phyloP scores from a whole-genome alignment of 2,113 vertebrate genomes.

The Passerina amoena region DNA sequence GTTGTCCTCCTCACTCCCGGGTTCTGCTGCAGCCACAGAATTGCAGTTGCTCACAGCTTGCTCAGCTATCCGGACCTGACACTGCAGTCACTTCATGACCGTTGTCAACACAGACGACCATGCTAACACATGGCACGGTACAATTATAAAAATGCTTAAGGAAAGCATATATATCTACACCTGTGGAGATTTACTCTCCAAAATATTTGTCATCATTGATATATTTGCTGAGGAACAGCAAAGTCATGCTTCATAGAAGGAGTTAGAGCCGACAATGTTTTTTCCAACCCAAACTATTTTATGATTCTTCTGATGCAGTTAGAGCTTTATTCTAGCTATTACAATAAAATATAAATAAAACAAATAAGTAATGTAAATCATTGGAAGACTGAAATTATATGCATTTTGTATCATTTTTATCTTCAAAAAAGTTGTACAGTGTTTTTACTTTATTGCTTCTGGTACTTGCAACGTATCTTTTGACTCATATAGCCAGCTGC shows the following conservation, averaged over 20 bases:
- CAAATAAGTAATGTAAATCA: neutral
- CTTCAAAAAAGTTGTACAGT: neutral
- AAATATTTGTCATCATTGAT: neutral
- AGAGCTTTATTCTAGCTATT: neutral
- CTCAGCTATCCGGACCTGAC: neutral
- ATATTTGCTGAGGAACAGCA: neutral
- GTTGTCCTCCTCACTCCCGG: fast-evolving
- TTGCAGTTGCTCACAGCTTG: neutral
- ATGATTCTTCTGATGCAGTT: neutral
- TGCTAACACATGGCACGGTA: neutral
- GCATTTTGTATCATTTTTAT: neutral
- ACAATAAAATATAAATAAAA: neutral
- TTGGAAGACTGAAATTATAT: neutral
- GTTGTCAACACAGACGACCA: neutral
- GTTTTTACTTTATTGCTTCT: neutral
- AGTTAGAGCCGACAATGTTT: neutral
- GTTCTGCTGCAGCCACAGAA: neutral
- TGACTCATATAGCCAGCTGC: neutral
- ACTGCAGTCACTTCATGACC: neutral
- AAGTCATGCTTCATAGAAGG: neutral
- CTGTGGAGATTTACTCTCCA: neutral
- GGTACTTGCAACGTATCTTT: neutral
- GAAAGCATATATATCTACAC: neutral
- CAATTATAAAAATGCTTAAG: neutral
- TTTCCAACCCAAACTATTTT: neutral